Conservation (phyloP, 2,797 vertebrate species). For the Natrix natrix region DNA sequence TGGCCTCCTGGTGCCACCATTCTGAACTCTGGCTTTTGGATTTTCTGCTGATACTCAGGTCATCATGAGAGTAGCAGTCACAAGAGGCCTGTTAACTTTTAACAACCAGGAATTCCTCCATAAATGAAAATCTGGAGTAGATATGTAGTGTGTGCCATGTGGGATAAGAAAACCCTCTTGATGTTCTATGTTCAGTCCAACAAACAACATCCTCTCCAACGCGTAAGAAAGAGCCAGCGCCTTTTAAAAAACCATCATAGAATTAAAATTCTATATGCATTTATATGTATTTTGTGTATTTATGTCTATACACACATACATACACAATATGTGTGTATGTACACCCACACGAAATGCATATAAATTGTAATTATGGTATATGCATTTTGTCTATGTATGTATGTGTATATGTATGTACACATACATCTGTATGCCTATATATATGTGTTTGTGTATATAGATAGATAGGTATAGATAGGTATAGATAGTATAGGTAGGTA, state of each 20-base stretch:
- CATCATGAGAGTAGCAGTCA: not conserved
- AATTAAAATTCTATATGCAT: not conserved
- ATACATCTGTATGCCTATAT: not conserved
- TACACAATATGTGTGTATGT: too few species aligned
- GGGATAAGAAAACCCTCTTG: slow-evolving; percentile 22
- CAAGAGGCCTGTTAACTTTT: not conserved
- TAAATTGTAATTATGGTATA: too few species aligned
- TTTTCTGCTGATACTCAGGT: not conserved
- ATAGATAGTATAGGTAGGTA: too few species aligned
- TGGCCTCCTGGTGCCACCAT: not conserved
- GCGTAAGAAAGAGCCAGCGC: not conserved
- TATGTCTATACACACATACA: too few species aligned
- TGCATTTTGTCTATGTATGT: too few species aligned
- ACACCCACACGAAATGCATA: too few species aligned
- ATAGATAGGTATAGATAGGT: too few species aligned
- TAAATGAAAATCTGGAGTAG: not conserved
- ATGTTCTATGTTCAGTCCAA: slow-evolving; percentile 23
- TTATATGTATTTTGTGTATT: not conserved
- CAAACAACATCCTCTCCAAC: not conserved
- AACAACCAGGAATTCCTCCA: slow-evolving; percentile 18
- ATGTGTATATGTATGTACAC: not conserved
- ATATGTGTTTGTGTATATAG: not conserved
- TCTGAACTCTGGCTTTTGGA: not conserved
- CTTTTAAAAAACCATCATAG: not conserved
- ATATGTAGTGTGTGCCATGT: slow-evolving; percentile 23